Evolutionary conservation across 2,113 vertebrate genomes (phyloP).

Genomic region (Astatoreochromis straeleni): DNA sequence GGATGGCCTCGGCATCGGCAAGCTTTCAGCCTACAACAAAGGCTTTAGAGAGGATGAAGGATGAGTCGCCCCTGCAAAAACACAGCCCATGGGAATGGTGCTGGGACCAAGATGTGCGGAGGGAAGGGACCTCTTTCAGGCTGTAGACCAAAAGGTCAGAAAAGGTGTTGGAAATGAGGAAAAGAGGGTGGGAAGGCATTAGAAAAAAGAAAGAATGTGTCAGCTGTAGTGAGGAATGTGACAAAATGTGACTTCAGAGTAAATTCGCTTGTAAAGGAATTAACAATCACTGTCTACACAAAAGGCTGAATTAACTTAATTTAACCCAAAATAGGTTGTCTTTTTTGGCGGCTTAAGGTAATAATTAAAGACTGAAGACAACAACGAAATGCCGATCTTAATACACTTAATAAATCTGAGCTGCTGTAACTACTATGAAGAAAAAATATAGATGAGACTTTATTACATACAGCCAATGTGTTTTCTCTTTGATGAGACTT

Average conservation of each 20-base stretch:
- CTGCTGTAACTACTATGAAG: not conserved
- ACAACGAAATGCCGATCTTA: not conserved
- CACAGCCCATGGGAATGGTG: conserved; percentile 52
- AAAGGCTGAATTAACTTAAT: not conserved
- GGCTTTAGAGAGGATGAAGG: conserved; percentile 63
- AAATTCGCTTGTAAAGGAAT: conserved; percentile 1
- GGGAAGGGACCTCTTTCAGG: conserved; percentile 53
- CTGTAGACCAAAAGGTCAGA: conserved; percentile 40
- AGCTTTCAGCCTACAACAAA: conserved; percentile 70
- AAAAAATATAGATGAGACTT: not conserved
- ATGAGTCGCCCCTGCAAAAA: conserved; percentile 42
- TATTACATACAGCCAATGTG: not conserved
- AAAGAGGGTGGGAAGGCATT: conserved; percentile 12
- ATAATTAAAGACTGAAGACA: not conserved
- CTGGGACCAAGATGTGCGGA: conserved; percentile 11
- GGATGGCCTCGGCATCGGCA: conserved; percentile 61
- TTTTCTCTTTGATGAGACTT: not conserved
- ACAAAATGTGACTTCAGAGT: conserved; percentile 51
- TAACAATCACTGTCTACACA: not conserved
- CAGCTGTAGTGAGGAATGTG: conserved; percentile 32
- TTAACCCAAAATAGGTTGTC: not conserved
- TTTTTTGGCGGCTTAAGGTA: not conserved
- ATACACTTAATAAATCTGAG: not conserved
- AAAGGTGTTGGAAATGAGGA: conserved; percentile 11
- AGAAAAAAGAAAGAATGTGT: conserved; percentile 35